Base-by-base conservation (phyloP, 2,113 vertebrate species). In the Phyllostomus discolor region DNA sequence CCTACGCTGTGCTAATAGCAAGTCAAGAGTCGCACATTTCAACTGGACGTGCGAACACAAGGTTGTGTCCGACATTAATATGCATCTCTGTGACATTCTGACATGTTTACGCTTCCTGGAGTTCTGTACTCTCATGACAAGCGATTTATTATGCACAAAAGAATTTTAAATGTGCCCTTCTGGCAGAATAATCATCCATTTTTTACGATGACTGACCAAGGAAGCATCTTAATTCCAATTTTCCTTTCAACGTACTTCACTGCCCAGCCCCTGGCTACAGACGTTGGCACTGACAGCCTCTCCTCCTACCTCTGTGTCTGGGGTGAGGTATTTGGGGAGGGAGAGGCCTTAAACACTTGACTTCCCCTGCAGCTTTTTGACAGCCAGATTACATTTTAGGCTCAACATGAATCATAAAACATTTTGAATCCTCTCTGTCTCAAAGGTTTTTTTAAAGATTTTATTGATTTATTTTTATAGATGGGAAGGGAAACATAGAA, bases 341-440 rank as follows among this genome's bases (percentile, higher is more conserved):
- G 12, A 14, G 15, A n/a, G n/a, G n/a, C n/a, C 20, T 78, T 38
- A 26, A 43, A 86, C 89, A 4, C 2, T 4, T 43, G 0, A 22
- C 43, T 9, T 78, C 59, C 70, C 70, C 83, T 84, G 19, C 6
- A 28, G 17, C 35, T 97, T 95, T 92, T 94, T 85, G 48, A 66
- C 54, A 69, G 43, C 41, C n/a, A 75, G 66, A 41, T 95, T 91
- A 82, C 8, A 76, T 86, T 94, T 86, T 91, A 72, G 93, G 52
- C 35, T 75, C 28, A 93, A 10, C 7, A 38, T 41, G 52, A 90
- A n/a, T 90, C 69, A 62, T 31, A 81, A 94, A 96, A 72, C 5
- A 54, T 78, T 95, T 95, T 46, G n/a, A 78, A 85, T 76, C 19
- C 1, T 96, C 16, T 66, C 62, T 73, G 15, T 92, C 93, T 92